Percentiles rank a stretch among this genome's conserved stretches.
These are phyloP conservation scores for Euzophera pinguis DNA, from an alignment of 2,888 invertebrate species.

Conservation along the genomic window DNA sequence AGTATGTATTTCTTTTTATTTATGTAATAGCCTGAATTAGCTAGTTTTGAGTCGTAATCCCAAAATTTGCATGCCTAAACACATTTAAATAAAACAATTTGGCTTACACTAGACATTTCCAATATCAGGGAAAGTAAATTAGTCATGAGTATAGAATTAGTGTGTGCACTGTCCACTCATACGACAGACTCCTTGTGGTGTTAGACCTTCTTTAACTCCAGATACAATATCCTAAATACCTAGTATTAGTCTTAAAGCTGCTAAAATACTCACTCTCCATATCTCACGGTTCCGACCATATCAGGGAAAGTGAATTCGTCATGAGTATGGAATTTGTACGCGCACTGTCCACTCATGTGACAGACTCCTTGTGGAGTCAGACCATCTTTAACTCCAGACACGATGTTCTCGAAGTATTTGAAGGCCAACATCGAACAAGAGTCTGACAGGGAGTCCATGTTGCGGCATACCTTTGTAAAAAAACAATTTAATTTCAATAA, in stretches of 20 bases:
- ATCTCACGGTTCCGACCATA: conserved; percentile 77
- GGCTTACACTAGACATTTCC: no score
- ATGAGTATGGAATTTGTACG: conserved; percentile 83
- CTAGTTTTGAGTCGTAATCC: no score
- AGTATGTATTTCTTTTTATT: no score
- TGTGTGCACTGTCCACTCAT: conserved; percentile 86
- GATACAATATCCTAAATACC: conserved; percentile 48
- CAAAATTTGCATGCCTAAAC: no score
- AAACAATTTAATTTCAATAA: no score
- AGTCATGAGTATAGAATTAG: conserved; percentile 83
- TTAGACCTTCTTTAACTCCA: conserved; percentile 81
- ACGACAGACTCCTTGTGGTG: conserved; percentile 84
- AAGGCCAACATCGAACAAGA: conserved; percentile 87
- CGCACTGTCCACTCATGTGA: conserved; percentile 88
- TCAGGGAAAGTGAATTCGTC: conserved; percentile 76
- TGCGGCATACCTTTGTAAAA: conserved; percentile 79
- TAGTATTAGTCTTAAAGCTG: neutral
- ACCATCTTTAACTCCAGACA: conserved; percentile 80
- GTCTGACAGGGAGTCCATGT: conserved; percentile 86
- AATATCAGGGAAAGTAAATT: conserved; percentile 76
- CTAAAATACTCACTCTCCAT: conserved; percentile 65
- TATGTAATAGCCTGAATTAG: no score
- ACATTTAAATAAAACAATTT: no score
- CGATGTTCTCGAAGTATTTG: conserved; percentile 86
- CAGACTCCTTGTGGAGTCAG: conserved; percentile 84